phyloP scores from a whole-genome alignment of 2,888 invertebrate species.

The Cheilosia urbana region DNA sequence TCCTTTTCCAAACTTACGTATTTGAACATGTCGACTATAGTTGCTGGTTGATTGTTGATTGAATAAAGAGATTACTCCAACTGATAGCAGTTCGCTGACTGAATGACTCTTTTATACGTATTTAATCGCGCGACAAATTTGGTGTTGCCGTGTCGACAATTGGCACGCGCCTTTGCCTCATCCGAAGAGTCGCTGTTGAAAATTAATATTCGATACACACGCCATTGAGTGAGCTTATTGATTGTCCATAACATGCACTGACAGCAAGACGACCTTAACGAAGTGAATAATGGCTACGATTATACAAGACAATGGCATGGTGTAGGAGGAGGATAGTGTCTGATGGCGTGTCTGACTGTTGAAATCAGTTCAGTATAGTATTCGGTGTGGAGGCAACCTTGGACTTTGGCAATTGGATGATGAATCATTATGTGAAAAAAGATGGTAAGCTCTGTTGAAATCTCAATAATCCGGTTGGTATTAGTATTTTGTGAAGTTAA shows the following conservation, averaged over 20 bases:
- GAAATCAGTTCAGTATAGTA: constrained; percentile 7
- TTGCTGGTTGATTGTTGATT: constrained; percentile 42
- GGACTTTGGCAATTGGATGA: constrained; percentile 4
- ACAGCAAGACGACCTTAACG: constrained; percentile 62
- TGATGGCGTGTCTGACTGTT: constrained; percentile 15
- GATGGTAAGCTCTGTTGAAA: neutral
- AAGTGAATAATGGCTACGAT: constrained; percentile 48
- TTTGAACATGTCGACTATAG: constrained; percentile 69
- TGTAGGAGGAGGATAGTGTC: neutral
- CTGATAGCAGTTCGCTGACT: constrained; percentile 49
- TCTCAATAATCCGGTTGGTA: no score
- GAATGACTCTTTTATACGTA: constrained; percentile 62
- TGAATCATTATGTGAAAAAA: constrained; percentile 1
- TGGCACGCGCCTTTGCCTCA: constrained; percentile 59
- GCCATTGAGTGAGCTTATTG: constrained; percentile 33
- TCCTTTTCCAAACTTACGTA: constrained; percentile 54
- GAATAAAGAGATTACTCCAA: constrained; percentile 55
- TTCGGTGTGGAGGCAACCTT: constrained; percentile 32
- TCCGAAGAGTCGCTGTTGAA: neutral
- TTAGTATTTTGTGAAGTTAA: no score
- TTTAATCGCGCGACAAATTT: constrained; percentile 37
- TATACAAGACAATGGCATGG: constrained; percentile 50
- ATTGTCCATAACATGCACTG: constrained; percentile 45
- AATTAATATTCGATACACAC: constrained; percentile 63
- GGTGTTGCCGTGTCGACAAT: neutral